Evolutionary conservation across 2,797 vertebrate genomes (phyloP).

Genomic region (Calcarius lapponicus): DNA sequence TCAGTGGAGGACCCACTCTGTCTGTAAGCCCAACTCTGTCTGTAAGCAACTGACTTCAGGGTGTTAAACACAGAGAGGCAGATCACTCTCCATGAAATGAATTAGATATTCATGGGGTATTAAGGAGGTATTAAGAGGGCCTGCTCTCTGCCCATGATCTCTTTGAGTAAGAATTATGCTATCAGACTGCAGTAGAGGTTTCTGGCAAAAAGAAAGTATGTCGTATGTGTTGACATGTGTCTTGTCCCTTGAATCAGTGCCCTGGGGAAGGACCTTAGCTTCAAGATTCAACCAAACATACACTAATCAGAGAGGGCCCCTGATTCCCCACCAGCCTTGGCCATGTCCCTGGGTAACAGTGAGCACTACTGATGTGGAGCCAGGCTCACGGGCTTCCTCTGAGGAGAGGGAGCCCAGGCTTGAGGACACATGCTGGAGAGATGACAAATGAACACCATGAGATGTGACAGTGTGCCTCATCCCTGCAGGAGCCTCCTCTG

Average conservation of each 20-base stretch:
- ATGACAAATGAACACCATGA: slow-evolving; percentile 19
- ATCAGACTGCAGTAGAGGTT: not conserved
- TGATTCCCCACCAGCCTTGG: slow-evolving; percentile 69
- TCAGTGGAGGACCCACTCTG: not conserved
- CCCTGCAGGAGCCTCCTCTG: not conserved
- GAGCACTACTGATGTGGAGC: not conserved
- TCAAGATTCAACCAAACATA: slow-evolving; percentile 34
- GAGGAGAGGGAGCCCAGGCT: not conserved
- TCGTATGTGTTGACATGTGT: slow-evolving; percentile 15
- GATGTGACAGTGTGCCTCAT: slow-evolving; percentile 33
- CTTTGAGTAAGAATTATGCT: not conserved
- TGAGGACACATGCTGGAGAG: not conserved
- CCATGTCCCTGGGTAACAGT: slow-evolving; percentile 28
- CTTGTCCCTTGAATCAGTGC: slow-evolving; percentile 12
- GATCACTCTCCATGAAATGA: not conserved
- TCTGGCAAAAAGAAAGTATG: not conserved
- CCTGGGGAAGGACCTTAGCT: slow-evolving; percentile 37
- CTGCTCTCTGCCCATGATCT: not conserved
- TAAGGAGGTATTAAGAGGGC: not conserved
- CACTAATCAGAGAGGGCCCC: slow-evolving; percentile 52
- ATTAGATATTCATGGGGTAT: not conserved
- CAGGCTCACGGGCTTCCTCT: not conserved
- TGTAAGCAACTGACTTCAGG: not conserved
- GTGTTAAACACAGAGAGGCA: not conserved
- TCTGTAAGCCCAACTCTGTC: not conserved